These are phyloP conservation scores for Lepus timidus DNA, from an alignment of 2,113 vertebrate species.

Conservation along the genomic window DNA sequence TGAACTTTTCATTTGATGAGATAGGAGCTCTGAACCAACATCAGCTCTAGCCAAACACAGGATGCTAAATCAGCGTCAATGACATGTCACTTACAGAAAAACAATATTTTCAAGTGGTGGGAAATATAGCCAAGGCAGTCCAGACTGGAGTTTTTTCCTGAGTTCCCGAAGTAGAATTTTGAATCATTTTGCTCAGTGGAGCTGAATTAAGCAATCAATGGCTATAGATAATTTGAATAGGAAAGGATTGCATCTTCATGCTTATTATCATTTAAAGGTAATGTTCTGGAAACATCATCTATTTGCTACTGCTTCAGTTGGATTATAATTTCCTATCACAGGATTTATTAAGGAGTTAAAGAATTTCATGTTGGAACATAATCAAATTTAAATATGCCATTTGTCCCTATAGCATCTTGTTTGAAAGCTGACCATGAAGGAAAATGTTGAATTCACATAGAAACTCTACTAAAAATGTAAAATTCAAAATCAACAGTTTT, in stretches of 20 bases:
- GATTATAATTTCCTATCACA: not conserved
- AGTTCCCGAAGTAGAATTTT: constrained; percentile 39
- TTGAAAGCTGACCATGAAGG: not conserved
- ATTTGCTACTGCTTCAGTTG: not conserved
- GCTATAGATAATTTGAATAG: not conserved
- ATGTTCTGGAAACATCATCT: not conserved
- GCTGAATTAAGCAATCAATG: not conserved
- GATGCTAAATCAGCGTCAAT: not conserved
- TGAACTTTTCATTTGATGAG: constrained; percentile 36
- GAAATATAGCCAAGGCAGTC: not conserved
- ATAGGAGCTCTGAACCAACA: not conserved
- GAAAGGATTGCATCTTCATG: not conserved
- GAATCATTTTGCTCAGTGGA: not conserved
- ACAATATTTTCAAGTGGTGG: not conserved
- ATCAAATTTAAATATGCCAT: not conserved
- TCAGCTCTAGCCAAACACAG: not conserved
- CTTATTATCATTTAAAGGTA: not conserved
- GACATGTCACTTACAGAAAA: not conserved
- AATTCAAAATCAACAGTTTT: not conserved
- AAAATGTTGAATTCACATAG: not conserved
- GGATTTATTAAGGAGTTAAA: not conserved
- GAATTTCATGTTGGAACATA: not conserved
- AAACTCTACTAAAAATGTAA: not conserved
- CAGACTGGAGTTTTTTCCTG: not conserved
- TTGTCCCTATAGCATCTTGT: not conserved